phyloP scores from a whole-genome alignment of 1,140 invertebrate species.

The Chelonus insularis region DNA sequence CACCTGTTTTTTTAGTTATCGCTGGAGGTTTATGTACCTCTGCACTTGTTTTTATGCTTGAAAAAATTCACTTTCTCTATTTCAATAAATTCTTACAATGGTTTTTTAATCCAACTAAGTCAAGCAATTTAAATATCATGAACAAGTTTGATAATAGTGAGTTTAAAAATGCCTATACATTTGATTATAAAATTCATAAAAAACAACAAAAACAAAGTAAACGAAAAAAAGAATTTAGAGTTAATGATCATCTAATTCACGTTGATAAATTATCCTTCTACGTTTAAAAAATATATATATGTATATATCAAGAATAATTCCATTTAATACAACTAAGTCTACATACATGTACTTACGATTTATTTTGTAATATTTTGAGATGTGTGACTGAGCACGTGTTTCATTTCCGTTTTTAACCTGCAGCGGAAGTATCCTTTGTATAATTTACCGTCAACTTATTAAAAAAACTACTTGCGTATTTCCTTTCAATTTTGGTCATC shows the following conservation, averaged over 20 bases:
- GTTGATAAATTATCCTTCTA: too few species aligned
- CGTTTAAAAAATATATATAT: too few species aligned
- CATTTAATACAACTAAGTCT: not conserved
- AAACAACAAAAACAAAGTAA: too few species aligned
- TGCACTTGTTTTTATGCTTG: not conserved
- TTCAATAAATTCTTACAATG: too few species aligned
- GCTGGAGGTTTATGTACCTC: not conserved
- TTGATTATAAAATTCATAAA: too few species aligned
- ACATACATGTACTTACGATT: not conserved
- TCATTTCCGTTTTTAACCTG: constrained; percentile 14
- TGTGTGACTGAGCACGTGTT: constrained; percentile 21
- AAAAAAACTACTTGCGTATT: constrained; percentile 17
- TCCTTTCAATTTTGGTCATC: not conserved
- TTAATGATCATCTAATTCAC: too few species aligned
- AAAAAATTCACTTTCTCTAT: not conserved
- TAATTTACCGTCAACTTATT: not conserved
- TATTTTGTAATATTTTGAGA: not conserved
- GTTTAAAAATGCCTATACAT: too few species aligned
- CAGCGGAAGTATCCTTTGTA: constrained; percentile 18
- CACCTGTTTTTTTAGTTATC: not conserved
- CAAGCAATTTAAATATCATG: too few species aligned
- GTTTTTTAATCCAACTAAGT: too few species aligned
- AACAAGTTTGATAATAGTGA: too few species aligned
- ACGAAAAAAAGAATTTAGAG: too few species aligned
- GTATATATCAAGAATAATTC: not conserved